Percentiles rank a stretch among this genome's conserved stretches.
Evolutionary conservation across 2,113 vertebrate species (phyloP).

Genomic region (Chaetodon auriga): DNA sequence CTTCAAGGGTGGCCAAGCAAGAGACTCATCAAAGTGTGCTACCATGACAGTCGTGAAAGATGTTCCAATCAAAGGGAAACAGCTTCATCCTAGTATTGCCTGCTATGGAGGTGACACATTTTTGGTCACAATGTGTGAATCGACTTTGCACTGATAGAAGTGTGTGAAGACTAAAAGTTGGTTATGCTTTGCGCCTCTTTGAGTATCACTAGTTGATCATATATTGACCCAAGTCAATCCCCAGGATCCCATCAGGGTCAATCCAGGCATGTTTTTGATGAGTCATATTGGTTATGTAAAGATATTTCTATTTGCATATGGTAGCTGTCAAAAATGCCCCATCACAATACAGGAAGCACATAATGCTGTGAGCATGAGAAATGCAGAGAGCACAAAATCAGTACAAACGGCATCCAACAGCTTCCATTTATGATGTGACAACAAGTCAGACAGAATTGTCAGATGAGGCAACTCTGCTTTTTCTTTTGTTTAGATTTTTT

Average conservation of each 20-base stretch:
- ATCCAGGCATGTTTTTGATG: not conserved
- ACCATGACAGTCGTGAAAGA: not conserved
- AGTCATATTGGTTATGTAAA: not conserved
- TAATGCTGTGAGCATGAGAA: not conserved
- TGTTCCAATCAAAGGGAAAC: not conserved
- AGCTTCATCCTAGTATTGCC: not conserved
- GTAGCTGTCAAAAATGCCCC: not conserved
- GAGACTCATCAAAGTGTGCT: not conserved
- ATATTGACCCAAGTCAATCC: not conserved
- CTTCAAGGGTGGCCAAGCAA: too few species aligned
- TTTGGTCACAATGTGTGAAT: not conserved
- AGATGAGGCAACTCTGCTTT: not conserved
- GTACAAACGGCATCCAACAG: not conserved
- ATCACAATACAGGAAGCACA: not conserved
- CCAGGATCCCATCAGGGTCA: not conserved
- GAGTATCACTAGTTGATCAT: not conserved
- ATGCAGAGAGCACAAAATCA: not conserved
- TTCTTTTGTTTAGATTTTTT: too few species aligned
- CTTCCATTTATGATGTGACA: not conserved
- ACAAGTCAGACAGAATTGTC: not conserved
- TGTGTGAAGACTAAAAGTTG: too few species aligned
- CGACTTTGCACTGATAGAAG: not conserved
- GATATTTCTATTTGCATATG: not conserved
- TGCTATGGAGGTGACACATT: not conserved
- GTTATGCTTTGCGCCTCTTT: not conserved